Percentiles rank a stretch among this genome's conserved stretches.
Conservation (phyloP, 1,140 invertebrate species). For the Leptopilina boulardi region DNA sequence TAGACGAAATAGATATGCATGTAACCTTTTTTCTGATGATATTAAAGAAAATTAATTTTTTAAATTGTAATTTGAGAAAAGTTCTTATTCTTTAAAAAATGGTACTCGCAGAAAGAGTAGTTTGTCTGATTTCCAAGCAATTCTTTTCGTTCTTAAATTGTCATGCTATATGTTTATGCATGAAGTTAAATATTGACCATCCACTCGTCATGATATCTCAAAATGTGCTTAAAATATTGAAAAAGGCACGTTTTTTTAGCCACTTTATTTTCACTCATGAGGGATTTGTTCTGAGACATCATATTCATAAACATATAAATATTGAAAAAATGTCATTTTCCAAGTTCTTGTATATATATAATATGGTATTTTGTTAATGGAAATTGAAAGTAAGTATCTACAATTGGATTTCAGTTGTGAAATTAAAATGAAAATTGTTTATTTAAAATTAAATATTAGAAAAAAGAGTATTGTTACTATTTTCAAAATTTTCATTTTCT, state of each 20-base stretch:
- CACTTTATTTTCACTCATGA: background rate
- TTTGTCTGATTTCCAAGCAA: slow-evolving; percentile 3
- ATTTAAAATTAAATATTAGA: no score
- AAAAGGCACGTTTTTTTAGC: slow-evolving; percentile 15
- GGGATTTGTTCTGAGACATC: background rate
- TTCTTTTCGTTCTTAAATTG: background rate
- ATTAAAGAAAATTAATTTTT: no score
- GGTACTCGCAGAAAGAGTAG: no score
- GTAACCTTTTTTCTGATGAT: no score
- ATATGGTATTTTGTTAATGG: background rate
- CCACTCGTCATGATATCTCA: slow-evolving; percentile 3
- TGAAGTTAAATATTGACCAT: slow-evolving; percentile 19
- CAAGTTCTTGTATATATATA: background rate
- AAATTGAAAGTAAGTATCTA: no score
- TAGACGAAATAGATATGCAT: no score
- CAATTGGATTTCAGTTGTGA: no score
- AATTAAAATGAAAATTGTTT: no score
- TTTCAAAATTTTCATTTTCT: no score
- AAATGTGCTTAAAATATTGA: slow-evolving; percentile 23
- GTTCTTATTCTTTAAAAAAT: no score
- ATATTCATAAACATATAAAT: background rate
- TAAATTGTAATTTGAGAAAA: no score
- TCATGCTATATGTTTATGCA: slow-evolving; percentile 14
- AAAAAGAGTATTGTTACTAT: no score
- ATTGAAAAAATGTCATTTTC: slow-evolving; percentile 3